Evolutionary conservation across 2,113 vertebrate genomes (phyloP).

Genomic region (Balaeniceps rex): DNA sequence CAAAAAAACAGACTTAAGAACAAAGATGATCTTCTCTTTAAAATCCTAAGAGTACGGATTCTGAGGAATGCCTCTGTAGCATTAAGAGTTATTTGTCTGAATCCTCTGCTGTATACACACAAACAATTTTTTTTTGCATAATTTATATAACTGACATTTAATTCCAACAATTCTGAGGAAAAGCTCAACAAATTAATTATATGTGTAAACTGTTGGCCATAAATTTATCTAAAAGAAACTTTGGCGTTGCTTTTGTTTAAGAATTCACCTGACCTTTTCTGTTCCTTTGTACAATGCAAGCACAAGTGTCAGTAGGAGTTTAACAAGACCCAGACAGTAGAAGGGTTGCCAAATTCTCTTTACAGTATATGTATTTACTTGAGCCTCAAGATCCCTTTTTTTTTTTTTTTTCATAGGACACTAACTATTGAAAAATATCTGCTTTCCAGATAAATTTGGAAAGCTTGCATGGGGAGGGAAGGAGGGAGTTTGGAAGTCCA

Average conservation of each 20-base stretch:
- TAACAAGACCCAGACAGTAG: constrained; percentile 33
- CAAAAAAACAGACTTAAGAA: neutral
- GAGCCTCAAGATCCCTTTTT: neutral
- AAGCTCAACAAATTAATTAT: neutral
- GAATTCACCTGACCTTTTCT: constrained; percentile 49
- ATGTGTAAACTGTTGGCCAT: neutral
- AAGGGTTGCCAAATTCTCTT: constrained; percentile 12
- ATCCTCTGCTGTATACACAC: neutral
- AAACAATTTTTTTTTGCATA: neutral
- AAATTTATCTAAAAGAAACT: constrained; percentile 22
- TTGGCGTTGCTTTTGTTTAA: constrained; percentile 25
- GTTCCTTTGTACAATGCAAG: neutral
- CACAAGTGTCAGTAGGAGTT: neutral
- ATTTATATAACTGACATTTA: constrained; percentile 7
- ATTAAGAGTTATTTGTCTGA: neutral
- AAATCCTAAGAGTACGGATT: neutral
- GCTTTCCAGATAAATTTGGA: neutral
- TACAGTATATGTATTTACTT: neutral
- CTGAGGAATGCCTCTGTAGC: neutral
- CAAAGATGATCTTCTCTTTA: neutral
- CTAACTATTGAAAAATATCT: neutral
- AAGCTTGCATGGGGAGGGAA: neutral
- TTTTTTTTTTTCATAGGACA: neutral
- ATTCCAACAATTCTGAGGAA: constrained; percentile 21
- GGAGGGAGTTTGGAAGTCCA: neutral